Base-by-base conservation (phyloP, 2,888 invertebrate genomes). In the Nesidiocoris tenuis region DNA sequence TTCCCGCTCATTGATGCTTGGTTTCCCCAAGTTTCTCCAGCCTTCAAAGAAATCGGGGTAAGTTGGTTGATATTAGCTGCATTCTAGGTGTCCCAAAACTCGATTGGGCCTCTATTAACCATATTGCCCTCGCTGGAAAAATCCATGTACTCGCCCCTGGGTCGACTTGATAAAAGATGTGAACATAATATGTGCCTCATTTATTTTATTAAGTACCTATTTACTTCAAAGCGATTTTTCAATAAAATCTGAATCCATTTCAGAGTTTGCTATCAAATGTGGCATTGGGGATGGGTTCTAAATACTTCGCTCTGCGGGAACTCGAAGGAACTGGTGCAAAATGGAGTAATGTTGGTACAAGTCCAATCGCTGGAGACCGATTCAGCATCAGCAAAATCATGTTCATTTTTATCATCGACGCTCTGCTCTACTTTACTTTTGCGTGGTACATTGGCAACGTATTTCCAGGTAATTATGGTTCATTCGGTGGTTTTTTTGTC, bases 211-310 rank as follows among this genome's bases (percentile, higher is more conserved):
- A 1, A n/a, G 22, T 55, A 55, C 55, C 55, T 2, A 1, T n/a
- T n/a, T n/a, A n/a, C n/a, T n/a, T n/a, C n/a, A n/a, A n/a, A n/a
- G n/a, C n/a, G n/a, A n/a, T n/a, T 70, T 12, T 24, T 65, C 12
- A 65, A 65, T 9, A 59, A n/a, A 59, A n/a, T 59, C n/a, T 5
- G n/a, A 39, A 5, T 59, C 59, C 16, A 22, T 39, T 72, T 17
- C 70, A 92, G 91, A 90, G 92, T 81, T 83, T 95, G 0, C 89
- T 91, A 5, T 91, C 94, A 83, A 93, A 93, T 1, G 91, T 94
- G 0, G 90, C 93, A 0, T 90, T 95, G 81, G 91, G 91, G 80
- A 92, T 92, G 84, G 91, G 90, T 59, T 90, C 93, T 84, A 86
- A 89, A 76, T 90, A 90, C 83, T 86, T 92, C 12, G 88, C 91